A percentile compares a stretch with the other conserved stretches of the same genome.
phyloP scores from a whole-genome alignment of 2,113 vertebrate species.

The Poecile atricapillus region DNA sequence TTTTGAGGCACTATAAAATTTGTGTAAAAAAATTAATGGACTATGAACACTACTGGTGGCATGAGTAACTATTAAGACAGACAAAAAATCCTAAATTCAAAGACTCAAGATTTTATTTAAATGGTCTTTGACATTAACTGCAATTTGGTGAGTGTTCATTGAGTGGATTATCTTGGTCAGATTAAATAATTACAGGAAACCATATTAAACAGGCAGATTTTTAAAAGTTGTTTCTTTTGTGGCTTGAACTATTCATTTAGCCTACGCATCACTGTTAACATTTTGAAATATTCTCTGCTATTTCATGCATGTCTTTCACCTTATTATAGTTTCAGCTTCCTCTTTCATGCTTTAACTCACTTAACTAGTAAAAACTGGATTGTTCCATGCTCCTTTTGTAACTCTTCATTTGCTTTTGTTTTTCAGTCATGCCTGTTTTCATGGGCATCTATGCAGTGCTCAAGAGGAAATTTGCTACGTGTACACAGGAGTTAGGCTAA shows the following conservation, averaged over 20 bases:
- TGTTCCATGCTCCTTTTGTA: constrained; percentile 21
- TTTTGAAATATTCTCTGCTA: constrained; percentile 17
- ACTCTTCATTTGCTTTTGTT: constrained; percentile 30
- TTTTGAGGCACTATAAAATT: neutral
- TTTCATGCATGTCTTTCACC: neutral
- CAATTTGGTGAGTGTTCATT: neutral
- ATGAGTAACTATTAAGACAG: neutral
- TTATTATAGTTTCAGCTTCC: constrained; percentile 1
- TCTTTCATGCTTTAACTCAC: constrained; percentile 41
- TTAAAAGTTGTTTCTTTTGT: neutral
- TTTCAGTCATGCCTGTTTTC: constrained; percentile 48
- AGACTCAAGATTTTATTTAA: neutral
- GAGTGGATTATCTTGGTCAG: neutral
- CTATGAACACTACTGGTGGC: neutral
- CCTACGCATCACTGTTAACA: neutral
- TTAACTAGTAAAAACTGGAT: constrained; percentile 32
- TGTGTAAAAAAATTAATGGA: neutral
- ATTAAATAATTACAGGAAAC: neutral
- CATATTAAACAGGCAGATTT: neutral
- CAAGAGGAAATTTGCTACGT: neutral
- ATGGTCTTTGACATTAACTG: neutral
- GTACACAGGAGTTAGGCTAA: neutral
- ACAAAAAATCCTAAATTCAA: neutral
- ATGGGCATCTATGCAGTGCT: neutral
- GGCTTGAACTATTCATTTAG: neutral